Base-by-base conservation (phyloP, 1,140 invertebrate species). In the Phymastichus coffea region DNA sequence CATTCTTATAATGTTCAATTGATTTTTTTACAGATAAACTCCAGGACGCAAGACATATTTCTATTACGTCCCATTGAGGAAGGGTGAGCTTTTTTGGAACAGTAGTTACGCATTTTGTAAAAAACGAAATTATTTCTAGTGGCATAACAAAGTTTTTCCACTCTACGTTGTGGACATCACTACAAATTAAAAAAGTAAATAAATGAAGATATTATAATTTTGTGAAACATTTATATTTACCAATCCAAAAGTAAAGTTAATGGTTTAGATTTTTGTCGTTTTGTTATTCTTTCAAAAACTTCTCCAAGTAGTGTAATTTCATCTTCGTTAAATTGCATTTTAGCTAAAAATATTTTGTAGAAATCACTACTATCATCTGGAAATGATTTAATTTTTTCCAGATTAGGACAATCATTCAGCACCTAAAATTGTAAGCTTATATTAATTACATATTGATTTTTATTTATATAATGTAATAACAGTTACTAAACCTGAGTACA, bases 31-130 rank as follows among this genome's bases (percentile, higher is more conserved):
- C 66, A 54, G 67, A 80, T 4, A 72, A 63, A 38, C 84, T 79
- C 87, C 87, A 89, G 2, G 83, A 81, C 9, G 82, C 81, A 2
- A 87, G 66, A n/a, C 81, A 83, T 65, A 89, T 84, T 10, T 88
- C 74, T 43, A 85, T 80, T 53, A 84, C 82, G 73, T 90, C 88
- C 87, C 88, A 90, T 35, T 85, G 80, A 47, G 72, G 72, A 9
- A 70, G 64, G 14, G 66, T 76, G 19, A 86, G 64, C 58, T 75
- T 70, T 19, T 70, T 65, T 1, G 84, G 79, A 61, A 71, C 63
- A 55, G 60, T 68, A 26, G 51, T 66, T 2, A 77, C 57, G 20
- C 78, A 64, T 63, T 67, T 59, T 4, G 73, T 70, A 17, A 79
- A 64, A 15, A 80, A 69, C 52, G 74, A 66, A 30, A 82, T 73